Evolutionary conservation across 2,888 invertebrate genomes (phyloP), one percentile per base, ranked within the genome.

Genomic region (Mechanitis mazaeus): DNA sequence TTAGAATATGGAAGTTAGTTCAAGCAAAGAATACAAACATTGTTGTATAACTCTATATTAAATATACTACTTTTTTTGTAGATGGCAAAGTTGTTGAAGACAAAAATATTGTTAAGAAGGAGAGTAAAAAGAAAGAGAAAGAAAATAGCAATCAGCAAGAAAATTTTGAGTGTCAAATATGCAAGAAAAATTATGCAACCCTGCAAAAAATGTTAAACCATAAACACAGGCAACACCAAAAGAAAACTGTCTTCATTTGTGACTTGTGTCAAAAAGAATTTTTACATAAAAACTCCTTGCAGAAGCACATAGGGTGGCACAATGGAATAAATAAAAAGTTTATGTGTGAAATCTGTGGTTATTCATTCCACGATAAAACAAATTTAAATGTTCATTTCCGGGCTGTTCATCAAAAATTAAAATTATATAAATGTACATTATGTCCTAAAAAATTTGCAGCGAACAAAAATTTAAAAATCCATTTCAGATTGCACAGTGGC

Each of bases 341-440:
- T 9, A 60, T 72, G 0, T 76, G 76, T 42, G 67, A 74, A 3
- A 31, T 69, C 2, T 76, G 76, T 55, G 74, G 74, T 0, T 47
- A 63, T 4, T 9, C 58, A 0, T 75, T 72, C 55, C 72, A 74
- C 55, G 72, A 74, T n/a, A 47, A 4, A 0, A 66, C 72, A 0
- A 72, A 74, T 47, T 33, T 76, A 33, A 64, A 54, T 1, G 68
- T 46, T 0, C 76, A 76, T 33, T 61, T 71, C 1, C 54, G 53
- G 2, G 61, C 67, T 1, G 75, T 75, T 0, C 76, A 76, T 28
- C 60, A 71, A 7, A 74, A 73, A 20, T 35, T 69, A 1, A 65
- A 64, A 3, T 68, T 65, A 1, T 74, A 58, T 45, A 38, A 56
- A 5, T 77, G 77, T 47, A 55, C 62, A 0, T 7, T 65, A 6